Evolutionary conservation across 2,797 vertebrate species (phyloP).

Genomic region (Anableps anableps): DNA sequence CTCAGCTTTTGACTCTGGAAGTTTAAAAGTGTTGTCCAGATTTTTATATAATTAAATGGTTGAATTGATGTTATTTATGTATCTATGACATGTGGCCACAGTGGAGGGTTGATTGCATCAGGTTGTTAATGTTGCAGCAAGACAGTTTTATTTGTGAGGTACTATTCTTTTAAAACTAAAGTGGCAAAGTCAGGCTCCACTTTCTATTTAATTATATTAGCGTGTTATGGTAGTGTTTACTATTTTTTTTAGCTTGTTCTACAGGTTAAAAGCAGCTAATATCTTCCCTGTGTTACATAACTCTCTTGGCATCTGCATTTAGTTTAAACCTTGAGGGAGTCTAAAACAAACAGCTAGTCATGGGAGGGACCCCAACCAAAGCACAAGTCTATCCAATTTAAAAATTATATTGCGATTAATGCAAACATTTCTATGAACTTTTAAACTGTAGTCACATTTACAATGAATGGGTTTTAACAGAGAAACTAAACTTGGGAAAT

Average conservation of each 20-base stretch:
- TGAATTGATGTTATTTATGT: not conserved
- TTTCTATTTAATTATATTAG: not conserved
- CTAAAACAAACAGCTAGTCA: not conserved
- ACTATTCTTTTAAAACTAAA: not conserved
- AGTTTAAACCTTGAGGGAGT: not conserved
- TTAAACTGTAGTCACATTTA: not conserved
- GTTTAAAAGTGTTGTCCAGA: not conserved
- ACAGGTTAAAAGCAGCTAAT: too few species aligned
- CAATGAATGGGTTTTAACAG: not conserved
- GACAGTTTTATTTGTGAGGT: not conserved
- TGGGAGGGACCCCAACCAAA: not conserved
- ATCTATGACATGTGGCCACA: not conserved
- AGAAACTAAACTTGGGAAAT: not conserved
- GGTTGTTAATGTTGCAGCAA: not conserved
- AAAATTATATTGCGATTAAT: not conserved
- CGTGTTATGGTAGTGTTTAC: not conserved
- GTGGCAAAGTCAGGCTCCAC: not conserved
- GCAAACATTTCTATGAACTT: not conserved
- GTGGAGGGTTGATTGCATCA: not conserved
- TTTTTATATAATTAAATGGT: not conserved
- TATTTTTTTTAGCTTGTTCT: not conserved
- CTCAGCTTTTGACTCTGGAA: not conserved
- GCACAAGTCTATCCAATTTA: not conserved
- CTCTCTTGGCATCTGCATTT: not conserved
- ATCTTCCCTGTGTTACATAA: not conserved